These are phyloP conservation scores for Epinephelus lanceolatus DNA, from an alignment of 2,113 vertebrate genomes.

Conservation along the genomic window DNA sequence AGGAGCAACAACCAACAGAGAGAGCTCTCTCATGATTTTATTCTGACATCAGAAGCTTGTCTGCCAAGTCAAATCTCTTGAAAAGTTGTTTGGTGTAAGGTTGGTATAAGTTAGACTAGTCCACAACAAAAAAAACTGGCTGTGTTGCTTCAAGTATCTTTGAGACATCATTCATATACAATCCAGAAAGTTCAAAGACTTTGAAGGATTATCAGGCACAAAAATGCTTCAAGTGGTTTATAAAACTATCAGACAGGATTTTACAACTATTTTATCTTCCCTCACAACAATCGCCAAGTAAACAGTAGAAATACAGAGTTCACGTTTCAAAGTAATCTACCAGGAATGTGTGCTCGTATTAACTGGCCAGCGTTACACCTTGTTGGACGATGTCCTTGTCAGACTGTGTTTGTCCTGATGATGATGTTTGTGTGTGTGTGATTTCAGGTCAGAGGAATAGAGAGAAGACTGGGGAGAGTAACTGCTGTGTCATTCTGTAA, in stretches of 20 bases:
- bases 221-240: background rate
- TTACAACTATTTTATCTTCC: background rate
- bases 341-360: background rate
- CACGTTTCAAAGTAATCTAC: background rate
- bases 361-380: background rate
- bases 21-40: no score
- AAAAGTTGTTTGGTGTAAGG: no score
- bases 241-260: background rate
- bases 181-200: background rate
- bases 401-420: background rate
- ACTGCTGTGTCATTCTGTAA: conserved; percentile 99
- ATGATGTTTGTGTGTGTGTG: conserved; percentile 51
- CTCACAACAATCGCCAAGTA: background rate
- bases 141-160: background rate
- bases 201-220: background rate
- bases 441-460: conserved; percentile 95
- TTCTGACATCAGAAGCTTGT: no score
- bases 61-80: no score
- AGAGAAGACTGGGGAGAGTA: conserved; percentile 98
- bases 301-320: background rate
- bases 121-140: background rate
- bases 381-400: background rate
- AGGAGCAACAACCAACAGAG: no score
- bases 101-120: background rate
- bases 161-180: background rate